Conservation (phyloP, 2,797 vertebrate species). For the Phoebastria nigripes region DNA sequence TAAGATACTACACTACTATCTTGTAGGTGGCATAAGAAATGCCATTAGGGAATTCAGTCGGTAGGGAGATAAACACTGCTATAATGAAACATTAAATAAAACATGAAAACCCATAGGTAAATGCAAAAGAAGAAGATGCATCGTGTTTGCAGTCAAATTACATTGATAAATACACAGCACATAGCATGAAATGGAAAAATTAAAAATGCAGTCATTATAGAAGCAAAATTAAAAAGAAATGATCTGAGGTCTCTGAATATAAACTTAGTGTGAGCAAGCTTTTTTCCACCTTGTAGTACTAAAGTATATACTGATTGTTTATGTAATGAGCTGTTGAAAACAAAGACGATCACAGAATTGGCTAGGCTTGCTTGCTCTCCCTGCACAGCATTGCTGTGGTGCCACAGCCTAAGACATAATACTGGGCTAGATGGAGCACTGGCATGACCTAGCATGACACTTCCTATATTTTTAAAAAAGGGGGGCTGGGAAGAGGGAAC, state of each 20-base stretch:
- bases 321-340: not conserved
- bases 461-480: not conserved
- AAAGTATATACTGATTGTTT: not conserved
- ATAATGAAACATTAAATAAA: not conserved
- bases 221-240: not conserved
- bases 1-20: not conserved
- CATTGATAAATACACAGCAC: not conserved
- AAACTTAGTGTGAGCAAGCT: not conserved
- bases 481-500: not conserved
- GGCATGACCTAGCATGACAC: not conserved
- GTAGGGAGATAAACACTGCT: not conserved
- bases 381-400: not conserved
- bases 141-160: not conserved
- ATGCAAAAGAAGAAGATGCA: not conserved
- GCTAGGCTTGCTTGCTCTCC: not conserved
- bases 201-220: not conserved
- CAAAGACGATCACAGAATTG: no score
- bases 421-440: fast-evolving
- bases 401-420: not conserved
- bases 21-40: not conserved
- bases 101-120: not conserved
- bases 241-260: not conserved
- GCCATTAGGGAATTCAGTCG: not conserved
- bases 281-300: not conserved
- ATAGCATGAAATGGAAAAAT: not conserved